Evolutionary conservation across 2,888 invertebrate genomes (phyloP).

Genomic region (Psylliodes chrysocephalus): DNA sequence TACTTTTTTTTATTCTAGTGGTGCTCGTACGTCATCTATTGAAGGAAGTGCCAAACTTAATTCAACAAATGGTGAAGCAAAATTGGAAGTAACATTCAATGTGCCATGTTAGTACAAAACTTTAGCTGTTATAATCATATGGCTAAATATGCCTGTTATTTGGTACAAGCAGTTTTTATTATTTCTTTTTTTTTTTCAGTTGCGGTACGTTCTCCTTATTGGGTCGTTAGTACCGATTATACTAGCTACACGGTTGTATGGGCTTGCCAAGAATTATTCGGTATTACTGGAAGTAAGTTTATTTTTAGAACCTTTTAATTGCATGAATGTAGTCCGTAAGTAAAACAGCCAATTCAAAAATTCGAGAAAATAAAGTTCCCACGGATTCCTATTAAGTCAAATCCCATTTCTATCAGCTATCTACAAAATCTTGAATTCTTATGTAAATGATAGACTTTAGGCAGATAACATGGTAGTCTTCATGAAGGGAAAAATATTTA

Average conservation of each 20-base stretch:
- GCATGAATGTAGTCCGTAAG: no score
- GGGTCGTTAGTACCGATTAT: slow-evolving; percentile 75
- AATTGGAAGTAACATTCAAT: slow-evolving; percentile 72
- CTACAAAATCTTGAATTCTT: no score
- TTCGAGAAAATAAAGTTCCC: no score
- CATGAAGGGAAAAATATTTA: no score
- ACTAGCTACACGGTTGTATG: slow-evolving; percentile 71
- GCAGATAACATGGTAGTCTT: no score
- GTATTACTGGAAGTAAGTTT: slow-evolving; percentile 1
- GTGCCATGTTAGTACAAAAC: slow-evolving; percentile 66
- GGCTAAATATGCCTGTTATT: no score
- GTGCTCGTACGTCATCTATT: slow-evolving; percentile 68
- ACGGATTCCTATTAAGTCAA: no score
- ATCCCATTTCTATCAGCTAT: no score
- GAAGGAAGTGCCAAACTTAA: slow-evolving; percentile 68
- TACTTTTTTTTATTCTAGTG: slow-evolving; percentile 62
- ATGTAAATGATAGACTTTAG: no score
- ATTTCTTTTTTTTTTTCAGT: slow-evolving; percentile 56
- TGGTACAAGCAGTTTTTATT: no score
- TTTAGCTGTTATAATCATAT: slow-evolving; percentile 1
- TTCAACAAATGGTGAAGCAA: slow-evolving; percentile 68
- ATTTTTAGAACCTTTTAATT: no score
- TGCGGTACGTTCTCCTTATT: slow-evolving; percentile 68
- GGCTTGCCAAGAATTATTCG: slow-evolving; percentile 64
- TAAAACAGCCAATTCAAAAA: no score